A percentile compares a stretch with the other conserved stretches of the same genome.
phyloP scores from a whole-genome alignment of 2,797 vertebrate genomes.

The Sylvilagus floridanus region DNA sequence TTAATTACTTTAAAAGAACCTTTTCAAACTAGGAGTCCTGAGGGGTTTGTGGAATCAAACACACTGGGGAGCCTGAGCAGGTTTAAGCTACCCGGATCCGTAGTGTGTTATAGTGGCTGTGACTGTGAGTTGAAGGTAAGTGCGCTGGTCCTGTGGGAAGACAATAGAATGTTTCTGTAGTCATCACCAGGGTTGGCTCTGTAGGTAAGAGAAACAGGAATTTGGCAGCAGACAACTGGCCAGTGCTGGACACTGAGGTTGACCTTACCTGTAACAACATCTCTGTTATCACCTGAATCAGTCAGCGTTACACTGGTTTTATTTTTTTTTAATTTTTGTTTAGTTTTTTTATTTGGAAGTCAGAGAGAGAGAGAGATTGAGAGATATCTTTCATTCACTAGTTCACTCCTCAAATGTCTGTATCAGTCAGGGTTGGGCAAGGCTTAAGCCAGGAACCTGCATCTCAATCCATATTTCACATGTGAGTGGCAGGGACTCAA shows the following conservation, averaged over 20 bases:
- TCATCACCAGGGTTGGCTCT: background rate
- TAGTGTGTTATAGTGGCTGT: background rate
- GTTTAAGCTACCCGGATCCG: background rate
- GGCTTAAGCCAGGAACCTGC: no score
- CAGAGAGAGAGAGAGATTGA: no score
- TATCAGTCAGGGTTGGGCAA: no score
- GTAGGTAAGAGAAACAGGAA: background rate
- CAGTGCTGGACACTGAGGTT: background rate
- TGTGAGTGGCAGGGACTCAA: no score
- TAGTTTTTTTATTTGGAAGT: no score
- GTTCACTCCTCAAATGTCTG: no score
- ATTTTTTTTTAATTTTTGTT: no score
- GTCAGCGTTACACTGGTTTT: background rate
- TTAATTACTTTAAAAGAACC: background rate
- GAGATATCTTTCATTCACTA: no score
- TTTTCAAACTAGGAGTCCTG: background rate
- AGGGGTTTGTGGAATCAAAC: background rate
- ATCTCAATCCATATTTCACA: no score
- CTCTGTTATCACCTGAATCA: background rate
- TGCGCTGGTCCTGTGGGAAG: no score
- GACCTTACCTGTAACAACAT: accelerated
- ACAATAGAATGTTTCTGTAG: background rate
- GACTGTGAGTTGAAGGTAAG: background rate
- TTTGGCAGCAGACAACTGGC: background rate
- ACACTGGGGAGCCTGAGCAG: background rate